Percentiles rank a stretch among this genome's conserved stretches.
These are phyloP conservation scores for Cydia fagiglandana DNA, from an alignment of 1,140 invertebrate genomes.

Conservation along the genomic window DNA sequence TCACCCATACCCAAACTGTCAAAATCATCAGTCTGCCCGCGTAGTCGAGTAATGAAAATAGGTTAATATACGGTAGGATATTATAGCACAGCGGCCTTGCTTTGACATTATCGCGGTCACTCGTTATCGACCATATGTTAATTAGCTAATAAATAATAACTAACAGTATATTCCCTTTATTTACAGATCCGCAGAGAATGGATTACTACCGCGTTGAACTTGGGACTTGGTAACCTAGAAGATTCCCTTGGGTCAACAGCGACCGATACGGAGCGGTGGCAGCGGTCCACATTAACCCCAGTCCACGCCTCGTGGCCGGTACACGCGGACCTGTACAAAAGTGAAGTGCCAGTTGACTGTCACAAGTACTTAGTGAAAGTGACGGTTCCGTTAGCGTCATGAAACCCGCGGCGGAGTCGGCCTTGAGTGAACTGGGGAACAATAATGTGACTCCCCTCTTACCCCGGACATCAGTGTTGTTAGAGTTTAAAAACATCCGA, in stretches of 20 bases:
- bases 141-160: neutral
- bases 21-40: too few relatives aligned
- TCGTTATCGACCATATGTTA: neutral
- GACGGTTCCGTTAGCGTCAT: slow-evolving; percentile 48
- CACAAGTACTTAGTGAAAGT: slow-evolving; percentile 39
- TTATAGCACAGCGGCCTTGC: slow-evolving; percentile 10
- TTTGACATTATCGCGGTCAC: neutral
- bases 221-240: slow-evolving; percentile 20
- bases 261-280: neutral
- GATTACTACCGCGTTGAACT: slow-evolving; percentile 25
- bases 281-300: neutral
- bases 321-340: slow-evolving; percentile 2
- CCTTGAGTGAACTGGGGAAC: slow-evolving; percentile 55
- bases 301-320: neutral
- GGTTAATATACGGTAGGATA: neutral
- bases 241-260: neutral
- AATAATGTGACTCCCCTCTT: slow-evolving; percentile 69
- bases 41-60: too few relatives aligned
- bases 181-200: slow-evolving; percentile 21
- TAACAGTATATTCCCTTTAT: slow-evolving; percentile 18
- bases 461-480: slow-evolving; percentile 80
- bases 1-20: too few relatives aligned
- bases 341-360: neutral
- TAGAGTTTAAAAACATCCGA: slow-evolving; percentile 85
- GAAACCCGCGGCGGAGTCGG: slow-evolving; percentile 44